These are phyloP conservation scores for Tokudaia tokunoshimensis DNA, from an alignment of 2,797 vertebrate genomes.

Conservation along the genomic window DNA sequence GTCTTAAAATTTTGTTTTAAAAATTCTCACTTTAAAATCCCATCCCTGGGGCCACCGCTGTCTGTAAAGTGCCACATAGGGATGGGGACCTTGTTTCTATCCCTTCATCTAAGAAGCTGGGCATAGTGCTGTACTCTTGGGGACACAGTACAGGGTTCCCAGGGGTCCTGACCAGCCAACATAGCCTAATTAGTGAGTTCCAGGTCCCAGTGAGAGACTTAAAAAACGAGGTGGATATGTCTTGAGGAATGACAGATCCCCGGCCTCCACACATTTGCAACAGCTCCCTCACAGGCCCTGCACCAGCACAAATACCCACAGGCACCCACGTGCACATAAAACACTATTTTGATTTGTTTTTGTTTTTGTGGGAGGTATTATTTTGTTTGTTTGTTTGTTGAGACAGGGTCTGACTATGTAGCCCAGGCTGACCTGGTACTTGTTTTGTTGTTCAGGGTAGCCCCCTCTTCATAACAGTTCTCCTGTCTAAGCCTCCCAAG, in stretches of 20 bases:
- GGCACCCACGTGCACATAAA: neutral
- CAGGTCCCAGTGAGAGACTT: neutral
- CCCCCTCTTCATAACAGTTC: neutral
- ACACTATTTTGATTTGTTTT: neutral
- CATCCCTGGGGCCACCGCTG: neutral
- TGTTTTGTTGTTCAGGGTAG: neutral
- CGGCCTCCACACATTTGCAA: neutral
- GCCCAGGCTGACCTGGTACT: neutral
- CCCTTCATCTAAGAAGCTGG: neutral
- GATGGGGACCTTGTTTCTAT: neutral
- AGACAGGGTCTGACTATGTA: neutral
- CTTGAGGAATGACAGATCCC: neutral
- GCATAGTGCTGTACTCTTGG: neutral
- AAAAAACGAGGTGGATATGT: neutral
- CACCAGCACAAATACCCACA: neutral
- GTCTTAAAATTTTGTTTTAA: neutral
- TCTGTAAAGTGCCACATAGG: neutral
- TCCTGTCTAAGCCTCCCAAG: neutral
- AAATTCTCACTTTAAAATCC: slow-evolving; percentile 34
- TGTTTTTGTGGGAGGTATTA: neutral
- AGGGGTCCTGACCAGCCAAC: neutral
- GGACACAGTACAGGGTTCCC: neutral
- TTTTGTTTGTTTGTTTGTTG: neutral
- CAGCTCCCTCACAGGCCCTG: neutral
- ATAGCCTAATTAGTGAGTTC: neutral